phyloP scores from a whole-genome alignment of 2,113 vertebrate species.

The Dryoscopus gambensis region DNA sequence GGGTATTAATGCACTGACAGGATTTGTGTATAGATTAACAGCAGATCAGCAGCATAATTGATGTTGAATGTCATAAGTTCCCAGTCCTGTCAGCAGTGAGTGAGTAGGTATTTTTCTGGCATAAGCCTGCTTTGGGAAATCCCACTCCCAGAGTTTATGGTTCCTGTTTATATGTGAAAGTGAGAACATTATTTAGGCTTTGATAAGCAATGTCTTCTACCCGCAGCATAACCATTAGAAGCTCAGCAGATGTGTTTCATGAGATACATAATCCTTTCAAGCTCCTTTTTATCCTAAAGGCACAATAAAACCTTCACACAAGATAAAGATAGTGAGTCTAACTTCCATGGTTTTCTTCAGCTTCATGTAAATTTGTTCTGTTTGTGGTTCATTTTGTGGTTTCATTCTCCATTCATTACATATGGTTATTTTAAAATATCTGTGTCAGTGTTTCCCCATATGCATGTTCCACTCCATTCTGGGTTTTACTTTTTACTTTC shows the following conservation, averaged over 20 bases:
- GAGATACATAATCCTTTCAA: slow-evolving; percentile 18
- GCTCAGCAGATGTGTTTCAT: neutral
- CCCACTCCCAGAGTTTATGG: neutral
- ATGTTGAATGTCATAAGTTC: neutral
- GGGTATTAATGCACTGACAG: neutral
- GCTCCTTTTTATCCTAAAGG: slow-evolving; percentile 20
- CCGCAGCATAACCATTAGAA: neutral
- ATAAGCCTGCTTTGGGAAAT: slow-evolving; percentile 22
- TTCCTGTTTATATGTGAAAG: neutral
- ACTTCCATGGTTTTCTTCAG: neutral
- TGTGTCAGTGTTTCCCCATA: neutral
- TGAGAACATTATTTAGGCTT: slow-evolving; percentile 24
- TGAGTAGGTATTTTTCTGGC: neutral
- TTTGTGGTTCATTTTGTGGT: slow-evolving; percentile 37
- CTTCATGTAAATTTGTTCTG: slow-evolving; percentile 30
- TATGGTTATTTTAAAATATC: neutral
- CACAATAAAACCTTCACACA: neutral
- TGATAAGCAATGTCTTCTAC: slow-evolving; percentile 31
- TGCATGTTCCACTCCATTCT: neutral
- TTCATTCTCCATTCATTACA: slow-evolving; percentile 8
- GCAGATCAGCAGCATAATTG: neutral
- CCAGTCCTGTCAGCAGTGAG: neutral
- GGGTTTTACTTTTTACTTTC: neutral
- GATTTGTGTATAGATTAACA: neutral
- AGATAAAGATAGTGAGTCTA: neutral